phyloP scores from a whole-genome alignment of 2,797 vertebrate genomes.

The Gobio occitaniae region DNA sequence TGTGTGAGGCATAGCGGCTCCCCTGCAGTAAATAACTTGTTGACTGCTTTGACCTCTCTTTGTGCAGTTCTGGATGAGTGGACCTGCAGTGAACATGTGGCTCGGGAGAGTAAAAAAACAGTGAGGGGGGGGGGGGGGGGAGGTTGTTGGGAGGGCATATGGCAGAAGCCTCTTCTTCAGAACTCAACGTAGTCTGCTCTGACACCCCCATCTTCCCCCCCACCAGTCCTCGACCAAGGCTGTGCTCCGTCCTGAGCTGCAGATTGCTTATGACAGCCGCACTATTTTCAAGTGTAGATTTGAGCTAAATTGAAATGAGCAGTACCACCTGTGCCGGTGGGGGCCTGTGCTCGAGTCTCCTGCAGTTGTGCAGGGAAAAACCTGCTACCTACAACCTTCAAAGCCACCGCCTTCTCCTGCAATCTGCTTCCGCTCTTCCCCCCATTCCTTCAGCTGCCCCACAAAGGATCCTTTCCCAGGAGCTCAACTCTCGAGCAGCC shows the following conservation, averaged over 20 bases:
- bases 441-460: slow-evolving; percentile 41
- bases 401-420: slow-evolving; percentile 71
- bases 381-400: slow-evolving; percentile 72
- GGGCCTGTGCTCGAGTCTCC: slow-evolving; percentile 40
- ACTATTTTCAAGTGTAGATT: slow-evolving; percentile 78
- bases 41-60: slow-evolving; percentile 71
- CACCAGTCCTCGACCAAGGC: slow-evolving; percentile 56
- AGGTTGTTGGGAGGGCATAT: slow-evolving; percentile 36
- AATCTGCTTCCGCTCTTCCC: slow-evolving; percentile 73
- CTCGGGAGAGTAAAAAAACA: slow-evolving; percentile 64
- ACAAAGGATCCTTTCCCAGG: slow-evolving; percentile 41
- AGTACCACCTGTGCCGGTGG: slow-evolving; percentile 79
- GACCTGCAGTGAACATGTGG: slow-evolving; percentile 69
- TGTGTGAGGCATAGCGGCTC: slow-evolving; percentile 56
- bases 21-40: slow-evolving; percentile 68
- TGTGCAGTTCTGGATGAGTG: slow-evolving; percentile 62
- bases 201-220: slow-evolving; percentile 46
- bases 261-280: slow-evolving; percentile 79
- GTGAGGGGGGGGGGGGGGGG: slow-evolving; percentile 47
- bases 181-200: slow-evolving; percentile 47
- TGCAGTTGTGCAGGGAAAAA: slow-evolving; percentile 54
- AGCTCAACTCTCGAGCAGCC: slow-evolving; percentile 39
- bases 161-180: slow-evolving; percentile 57
- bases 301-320: slow-evolving; percentile 84
- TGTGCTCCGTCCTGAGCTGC: slow-evolving; percentile 73